Percentiles rank a stretch among this genome's conserved stretches.
These are phyloP conservation scores for Unio delphinus DNA, from an alignment of 2,888 invertebrate species.

Conservation along the genomic window DNA sequence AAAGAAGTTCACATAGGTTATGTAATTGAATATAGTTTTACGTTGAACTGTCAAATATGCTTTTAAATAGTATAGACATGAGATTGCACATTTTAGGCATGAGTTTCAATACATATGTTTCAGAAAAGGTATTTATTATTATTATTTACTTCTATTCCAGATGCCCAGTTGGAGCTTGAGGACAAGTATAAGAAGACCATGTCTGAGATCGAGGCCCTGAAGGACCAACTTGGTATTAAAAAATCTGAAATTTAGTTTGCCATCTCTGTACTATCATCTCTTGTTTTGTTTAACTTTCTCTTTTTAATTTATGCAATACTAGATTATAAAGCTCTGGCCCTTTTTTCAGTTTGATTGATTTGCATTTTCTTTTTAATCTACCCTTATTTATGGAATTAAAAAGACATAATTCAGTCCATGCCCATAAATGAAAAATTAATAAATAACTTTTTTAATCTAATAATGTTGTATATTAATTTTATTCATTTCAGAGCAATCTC, in stretches of 20 bases:
- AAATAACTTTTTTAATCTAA: not conserved
- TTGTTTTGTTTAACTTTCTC: not conserved
- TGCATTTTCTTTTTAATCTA: not conserved
- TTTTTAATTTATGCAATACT: not conserved
- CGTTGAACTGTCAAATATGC: no score
- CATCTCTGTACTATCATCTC: not conserved
- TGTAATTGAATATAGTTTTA: no score
- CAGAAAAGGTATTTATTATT: not conserved
- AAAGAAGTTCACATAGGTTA: no score
- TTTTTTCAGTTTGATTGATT: not conserved
- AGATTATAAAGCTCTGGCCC: not conserved
- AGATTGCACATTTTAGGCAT: no score
- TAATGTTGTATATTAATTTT: no score
- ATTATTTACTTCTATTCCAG: slow-evolving; percentile 37
- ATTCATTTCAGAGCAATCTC: no score
- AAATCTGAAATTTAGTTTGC: not conserved
- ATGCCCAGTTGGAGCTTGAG: slow-evolving; percentile 64
- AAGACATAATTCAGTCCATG: not conserved
- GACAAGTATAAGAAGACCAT: slow-evolving; percentile 68
- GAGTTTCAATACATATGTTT: no score
- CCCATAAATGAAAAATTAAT: not conserved
- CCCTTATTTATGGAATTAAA: not conserved
- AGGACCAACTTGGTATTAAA: slow-evolving; percentile 65
- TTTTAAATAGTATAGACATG: no score
- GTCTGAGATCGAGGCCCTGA: slow-evolving; percentile 69